These are phyloP conservation scores for Saturnia japonica DNA, from an alignment of 2,888 invertebrate species.

Conservation along the genomic window DNA sequence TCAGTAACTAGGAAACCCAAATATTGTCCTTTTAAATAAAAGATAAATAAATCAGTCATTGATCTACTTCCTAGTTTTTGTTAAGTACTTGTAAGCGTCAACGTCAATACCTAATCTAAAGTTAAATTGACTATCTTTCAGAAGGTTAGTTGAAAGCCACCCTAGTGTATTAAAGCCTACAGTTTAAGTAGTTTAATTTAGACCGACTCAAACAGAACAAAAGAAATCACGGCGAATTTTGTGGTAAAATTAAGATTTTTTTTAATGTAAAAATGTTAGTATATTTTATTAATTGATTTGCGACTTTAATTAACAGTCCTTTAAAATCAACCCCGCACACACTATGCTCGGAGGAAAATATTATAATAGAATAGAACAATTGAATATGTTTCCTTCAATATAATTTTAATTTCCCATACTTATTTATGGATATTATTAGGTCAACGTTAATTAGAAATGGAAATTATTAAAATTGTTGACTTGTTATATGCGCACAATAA, in stretches of 20 bases:
- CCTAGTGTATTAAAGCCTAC: neutral
- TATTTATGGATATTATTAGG: neutral
- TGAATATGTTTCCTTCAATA: neutral
- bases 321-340: neutral
- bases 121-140: neutral
- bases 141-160: neutral
- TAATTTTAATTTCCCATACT: neutral
- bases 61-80: neutral
- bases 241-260: neutral
- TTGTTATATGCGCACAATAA: neutral
- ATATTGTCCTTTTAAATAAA: neutral
- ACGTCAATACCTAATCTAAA: neutral
- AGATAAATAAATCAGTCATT: neutral
- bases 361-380: neutral
- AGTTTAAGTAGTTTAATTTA: neutral
- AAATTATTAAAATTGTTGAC: neutral
- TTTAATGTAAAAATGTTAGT: too few species aligned
- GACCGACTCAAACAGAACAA: neutral
- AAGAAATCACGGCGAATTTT: neutral
- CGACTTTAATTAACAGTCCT: neutral
- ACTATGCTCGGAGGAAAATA: neutral
- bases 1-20: conserved; percentile 7
- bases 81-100: neutral
- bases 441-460: neutral
- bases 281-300: neutral